Evolutionary conservation across 2,113 vertebrate genomes (phyloP).

Genomic region (Ranitomeya imitator): DNA sequence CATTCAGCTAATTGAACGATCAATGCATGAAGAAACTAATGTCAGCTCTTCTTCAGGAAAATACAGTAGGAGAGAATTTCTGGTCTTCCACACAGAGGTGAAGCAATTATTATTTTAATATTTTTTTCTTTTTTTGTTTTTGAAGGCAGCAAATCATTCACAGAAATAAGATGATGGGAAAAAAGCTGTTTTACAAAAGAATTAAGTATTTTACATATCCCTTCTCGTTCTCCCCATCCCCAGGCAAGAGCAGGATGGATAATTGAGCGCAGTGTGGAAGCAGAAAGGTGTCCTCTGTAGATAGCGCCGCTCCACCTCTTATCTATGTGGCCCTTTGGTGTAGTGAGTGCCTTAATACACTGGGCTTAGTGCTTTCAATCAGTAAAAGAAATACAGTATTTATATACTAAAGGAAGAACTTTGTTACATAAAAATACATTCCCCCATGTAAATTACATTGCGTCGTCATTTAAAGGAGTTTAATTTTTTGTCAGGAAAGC

Average conservation of each 20-base stretch:
- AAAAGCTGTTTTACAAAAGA: slow-evolving; percentile 59
- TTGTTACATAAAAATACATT: background rate
- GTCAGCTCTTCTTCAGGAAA: background rate
- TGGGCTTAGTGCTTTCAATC: background rate
- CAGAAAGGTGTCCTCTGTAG: slow-evolving; percentile 58
- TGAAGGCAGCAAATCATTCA: background rate
- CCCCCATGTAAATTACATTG: background rate
- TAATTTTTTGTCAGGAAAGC: background rate
- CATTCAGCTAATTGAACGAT: background rate
- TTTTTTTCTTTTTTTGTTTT: background rate
- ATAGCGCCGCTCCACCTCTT: background rate
- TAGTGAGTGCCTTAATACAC: slow-evolving; percentile 1
- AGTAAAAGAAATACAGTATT: no score
- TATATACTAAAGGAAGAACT: background rate
- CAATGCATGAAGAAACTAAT: no score
- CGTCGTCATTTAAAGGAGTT: background rate
- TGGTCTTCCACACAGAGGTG: background rate
- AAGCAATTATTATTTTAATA: background rate
- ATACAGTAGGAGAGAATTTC: background rate
- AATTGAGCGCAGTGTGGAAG: slow-evolving; percentile 65
- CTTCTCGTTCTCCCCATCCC: background rate
- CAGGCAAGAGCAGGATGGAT: slow-evolving; percentile 58
- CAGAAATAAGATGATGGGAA: background rate
- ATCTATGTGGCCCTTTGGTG: slow-evolving; percentile 49
- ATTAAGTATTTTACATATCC: slow-evolving; percentile 22